These are phyloP conservation scores for Cinclus cinclus DNA, from an alignment of 2,113 vertebrate genomes.

Conservation along the genomic window DNA sequence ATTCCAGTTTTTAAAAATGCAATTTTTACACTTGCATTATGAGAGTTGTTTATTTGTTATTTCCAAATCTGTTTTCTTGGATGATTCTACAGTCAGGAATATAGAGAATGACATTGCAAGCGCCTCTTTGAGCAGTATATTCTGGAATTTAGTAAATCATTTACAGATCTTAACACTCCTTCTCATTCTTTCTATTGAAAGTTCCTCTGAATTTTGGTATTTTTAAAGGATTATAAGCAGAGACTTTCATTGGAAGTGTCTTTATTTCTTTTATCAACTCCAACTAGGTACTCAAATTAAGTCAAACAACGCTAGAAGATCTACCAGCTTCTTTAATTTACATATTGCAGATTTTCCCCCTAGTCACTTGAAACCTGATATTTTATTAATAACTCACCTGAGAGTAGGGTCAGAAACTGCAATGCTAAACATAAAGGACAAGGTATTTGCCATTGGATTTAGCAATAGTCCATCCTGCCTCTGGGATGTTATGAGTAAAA, in stretches of 20 bases:
- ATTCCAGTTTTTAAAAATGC: rapidly evolving
- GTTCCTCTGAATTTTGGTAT: neutral
- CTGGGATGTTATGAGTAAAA: neutral
- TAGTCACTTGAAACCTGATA: neutral
- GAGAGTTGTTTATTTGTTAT: neutral
- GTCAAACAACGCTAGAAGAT: neutral
- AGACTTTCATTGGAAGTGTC: neutral
- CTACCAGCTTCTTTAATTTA: neutral
- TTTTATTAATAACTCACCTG: neutral
- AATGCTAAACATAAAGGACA: neutral
- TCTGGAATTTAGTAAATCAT: neutral
- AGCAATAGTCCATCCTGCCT: neutral
- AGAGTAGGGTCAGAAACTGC: neutral
- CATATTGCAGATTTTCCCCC: neutral
- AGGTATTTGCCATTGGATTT: neutral
- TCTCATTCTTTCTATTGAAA: neutral
- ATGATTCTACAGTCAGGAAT: neutral
- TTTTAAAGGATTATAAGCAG: neutral
- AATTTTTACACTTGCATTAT: neutral
- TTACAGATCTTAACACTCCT: neutral
- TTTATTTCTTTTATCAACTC: neutral
- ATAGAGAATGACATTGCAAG: neutral
- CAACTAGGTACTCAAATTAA: neutral
- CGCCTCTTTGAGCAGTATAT: neutral
- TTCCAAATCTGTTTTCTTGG: neutral